Conservation (phyloP, 1,140 invertebrate genomes). For the Cotesia chilonis region DNA sequence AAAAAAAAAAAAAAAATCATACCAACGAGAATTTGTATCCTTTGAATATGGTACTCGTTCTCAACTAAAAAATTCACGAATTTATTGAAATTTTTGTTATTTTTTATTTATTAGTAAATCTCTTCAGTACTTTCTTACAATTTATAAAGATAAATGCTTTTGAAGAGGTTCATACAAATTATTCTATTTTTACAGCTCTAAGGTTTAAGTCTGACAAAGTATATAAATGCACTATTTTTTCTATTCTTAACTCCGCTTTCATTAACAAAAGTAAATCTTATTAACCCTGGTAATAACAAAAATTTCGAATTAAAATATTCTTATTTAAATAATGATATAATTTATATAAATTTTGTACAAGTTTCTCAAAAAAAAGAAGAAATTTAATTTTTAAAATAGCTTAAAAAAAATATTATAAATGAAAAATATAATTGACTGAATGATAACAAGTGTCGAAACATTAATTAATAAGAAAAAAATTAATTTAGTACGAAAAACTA, state of each 20-base stretch:
- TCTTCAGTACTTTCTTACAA: conserved; percentile 36
- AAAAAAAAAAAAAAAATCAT: conserved; percentile 36
- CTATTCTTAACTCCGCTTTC: not conserved
- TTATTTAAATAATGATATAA: too few relatives aligned
- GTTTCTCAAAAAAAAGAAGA: too few relatives aligned
- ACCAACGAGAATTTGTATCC: conserved; percentile 44
- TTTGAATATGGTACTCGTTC: conserved; percentile 44
- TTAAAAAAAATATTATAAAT: too few relatives aligned
- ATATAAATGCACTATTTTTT: conserved; percentile 25
- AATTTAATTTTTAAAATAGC: too few relatives aligned
- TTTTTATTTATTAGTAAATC: conserved; percentile 38
- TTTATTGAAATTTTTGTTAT: not conserved
- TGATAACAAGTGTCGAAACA: too few relatives aligned
- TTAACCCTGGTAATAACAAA: not conserved
- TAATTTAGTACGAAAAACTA: not conserved
- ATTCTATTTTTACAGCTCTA: conserved; percentile 59
- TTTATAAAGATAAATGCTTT: conserved; percentile 50
- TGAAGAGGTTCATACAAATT: conserved; percentile 52
- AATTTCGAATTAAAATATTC: not conserved
- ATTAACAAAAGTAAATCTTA: not conserved
- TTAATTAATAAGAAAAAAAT: not conserved
- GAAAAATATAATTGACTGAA: too few relatives aligned
- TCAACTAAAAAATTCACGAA: conserved; percentile 41
- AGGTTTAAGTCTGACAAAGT: conserved; percentile 28
- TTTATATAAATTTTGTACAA: too few relatives aligned